A percentile compares a stretch with the other conserved stretches of the same genome.
These are phyloP conservation scores for Oryctolagus cuniculus DNA, from an alignment of 2,113 vertebrate species.

Conservation along the genomic window DNA sequence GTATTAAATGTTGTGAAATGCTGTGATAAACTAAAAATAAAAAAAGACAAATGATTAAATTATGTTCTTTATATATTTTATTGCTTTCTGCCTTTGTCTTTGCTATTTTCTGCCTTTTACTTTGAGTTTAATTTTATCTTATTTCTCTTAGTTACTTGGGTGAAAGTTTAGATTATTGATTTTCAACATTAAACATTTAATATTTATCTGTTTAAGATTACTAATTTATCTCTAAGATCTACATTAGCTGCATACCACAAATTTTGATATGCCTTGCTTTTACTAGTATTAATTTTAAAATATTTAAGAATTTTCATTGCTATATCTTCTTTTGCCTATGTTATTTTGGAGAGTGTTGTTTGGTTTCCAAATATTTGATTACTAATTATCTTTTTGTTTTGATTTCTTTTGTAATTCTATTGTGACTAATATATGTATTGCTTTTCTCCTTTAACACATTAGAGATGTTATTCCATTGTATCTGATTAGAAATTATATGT, in stretches of 20 bases:
- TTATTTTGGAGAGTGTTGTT: not conserved
- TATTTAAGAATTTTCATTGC: not conserved
- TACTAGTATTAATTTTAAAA: not conserved
- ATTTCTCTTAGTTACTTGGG: not conserved
- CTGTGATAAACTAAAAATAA: slow-evolving; percentile 26
- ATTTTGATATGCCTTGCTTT: not conserved
- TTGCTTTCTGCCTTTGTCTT: slow-evolving; percentile 27
- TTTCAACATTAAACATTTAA: not conserved
- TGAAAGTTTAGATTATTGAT: not conserved
- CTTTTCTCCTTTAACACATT: slow-evolving; percentile 31
- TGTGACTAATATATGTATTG: not conserved
- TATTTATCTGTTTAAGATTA: not conserved
- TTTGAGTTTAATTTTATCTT: slow-evolving; percentile 1
- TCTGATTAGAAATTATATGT: not conserved
- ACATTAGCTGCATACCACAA: not conserved
- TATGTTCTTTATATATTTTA: slow-evolving; percentile 22
- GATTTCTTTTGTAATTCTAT: not conserved
- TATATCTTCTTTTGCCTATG: not conserved
- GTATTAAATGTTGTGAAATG: slow-evolving; percentile 28
- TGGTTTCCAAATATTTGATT: not conserved
- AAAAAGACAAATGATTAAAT: slow-evolving; percentile 3
- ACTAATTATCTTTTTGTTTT: slow-evolving; percentile 46
- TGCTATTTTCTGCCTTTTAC: not conserved
- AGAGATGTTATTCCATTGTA: not conserved
- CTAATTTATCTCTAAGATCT: not conserved